These are phyloP conservation scores for Bombycilla garrulus DNA, from an alignment of 2,113 vertebrate species.

Conservation along the genomic window DNA sequence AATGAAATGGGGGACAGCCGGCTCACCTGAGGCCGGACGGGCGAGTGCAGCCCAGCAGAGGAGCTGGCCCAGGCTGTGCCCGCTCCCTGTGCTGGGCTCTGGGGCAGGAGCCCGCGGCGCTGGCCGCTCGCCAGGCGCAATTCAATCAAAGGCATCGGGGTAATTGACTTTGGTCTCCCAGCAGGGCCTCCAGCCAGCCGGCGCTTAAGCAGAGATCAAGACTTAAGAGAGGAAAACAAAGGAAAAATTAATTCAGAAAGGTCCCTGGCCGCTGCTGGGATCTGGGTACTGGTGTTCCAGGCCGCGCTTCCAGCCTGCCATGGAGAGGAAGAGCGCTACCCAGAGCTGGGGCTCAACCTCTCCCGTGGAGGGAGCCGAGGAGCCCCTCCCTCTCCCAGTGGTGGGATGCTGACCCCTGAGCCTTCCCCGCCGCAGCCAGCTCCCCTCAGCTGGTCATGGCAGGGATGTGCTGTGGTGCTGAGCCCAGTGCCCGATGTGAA, in stretches of 20 bases:
- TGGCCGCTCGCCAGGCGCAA: not conserved
- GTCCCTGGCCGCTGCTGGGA: not conserved
- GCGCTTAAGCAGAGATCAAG: not conserved
- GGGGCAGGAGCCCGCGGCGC: not conserved
- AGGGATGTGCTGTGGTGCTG: fast-evolving
- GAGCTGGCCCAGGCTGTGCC: not conserved
- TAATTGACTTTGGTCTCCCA: constrained; percentile 12
- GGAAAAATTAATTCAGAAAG: not conserved
- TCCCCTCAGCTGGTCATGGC: fast-evolving
- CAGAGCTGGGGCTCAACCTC: not conserved
- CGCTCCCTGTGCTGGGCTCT: not conserved
- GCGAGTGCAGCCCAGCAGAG: fast-evolving
- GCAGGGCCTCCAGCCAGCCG: not conserved
- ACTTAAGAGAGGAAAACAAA: not conserved
- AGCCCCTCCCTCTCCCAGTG: fast-evolving
- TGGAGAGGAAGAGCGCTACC: fast-evolving
- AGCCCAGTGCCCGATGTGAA: fast-evolving
- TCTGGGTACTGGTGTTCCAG: not conserved
- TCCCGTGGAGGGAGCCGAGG: not conserved
- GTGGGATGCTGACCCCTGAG: not conserved
- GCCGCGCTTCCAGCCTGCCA: not conserved
- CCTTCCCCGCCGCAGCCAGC: not conserved
- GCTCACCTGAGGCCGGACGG: not conserved
- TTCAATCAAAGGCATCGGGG: not conserved
- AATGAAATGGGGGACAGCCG: not conserved